A percentile compares a stretch with the other conserved stretches of the same genome.
phyloP scores from a whole-genome alignment of 2,888 invertebrate species.

The Drosophila macrospina region DNA sequence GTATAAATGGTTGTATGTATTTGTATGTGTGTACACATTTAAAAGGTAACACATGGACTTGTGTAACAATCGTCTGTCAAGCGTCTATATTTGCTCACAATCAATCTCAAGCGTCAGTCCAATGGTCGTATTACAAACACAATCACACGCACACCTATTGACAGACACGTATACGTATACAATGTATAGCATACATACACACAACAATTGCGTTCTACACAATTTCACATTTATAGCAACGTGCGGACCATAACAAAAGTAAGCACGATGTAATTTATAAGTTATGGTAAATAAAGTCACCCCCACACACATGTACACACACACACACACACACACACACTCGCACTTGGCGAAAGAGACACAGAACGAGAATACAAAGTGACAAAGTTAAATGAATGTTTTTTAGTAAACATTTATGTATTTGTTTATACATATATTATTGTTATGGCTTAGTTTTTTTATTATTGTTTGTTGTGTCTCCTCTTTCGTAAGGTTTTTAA shows the following conservation, averaged over 20 bases:
- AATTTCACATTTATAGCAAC: slow-evolving; percentile 62
- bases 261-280: slow-evolving; percentile 61
- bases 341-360: not conserved
- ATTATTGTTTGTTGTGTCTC: slow-evolving; percentile 27
- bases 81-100: slow-evolving; percentile 66
- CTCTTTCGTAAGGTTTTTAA: slow-evolving; percentile 52
- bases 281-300: slow-evolving; percentile 59
- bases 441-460: slow-evolving; percentile 23
- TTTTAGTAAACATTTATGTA: slow-evolving; percentile 20
- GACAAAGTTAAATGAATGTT: slow-evolving; percentile 17
- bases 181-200: not conserved
- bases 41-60: slow-evolving; percentile 30
- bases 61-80: slow-evolving; percentile 57
- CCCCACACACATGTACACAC: slow-evolving; percentile 39
- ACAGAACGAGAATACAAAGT: slow-evolving; percentile 14
- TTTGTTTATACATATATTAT: not conserved
- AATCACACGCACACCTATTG: slow-evolving; percentile 1
- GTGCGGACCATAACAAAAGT: slow-evolving; percentile 57
- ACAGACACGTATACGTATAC: not conserved
- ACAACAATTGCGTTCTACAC: slow-evolving; percentile 61
- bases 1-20: not conserved
- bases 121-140: slow-evolving; percentile 32
- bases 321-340: not conserved
- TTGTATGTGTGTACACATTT: not conserved
- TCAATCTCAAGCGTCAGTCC: slow-evolving; percentile 63